Conservation (phyloP, 2,888 invertebrate species). For the Drosophila merina region DNA sequence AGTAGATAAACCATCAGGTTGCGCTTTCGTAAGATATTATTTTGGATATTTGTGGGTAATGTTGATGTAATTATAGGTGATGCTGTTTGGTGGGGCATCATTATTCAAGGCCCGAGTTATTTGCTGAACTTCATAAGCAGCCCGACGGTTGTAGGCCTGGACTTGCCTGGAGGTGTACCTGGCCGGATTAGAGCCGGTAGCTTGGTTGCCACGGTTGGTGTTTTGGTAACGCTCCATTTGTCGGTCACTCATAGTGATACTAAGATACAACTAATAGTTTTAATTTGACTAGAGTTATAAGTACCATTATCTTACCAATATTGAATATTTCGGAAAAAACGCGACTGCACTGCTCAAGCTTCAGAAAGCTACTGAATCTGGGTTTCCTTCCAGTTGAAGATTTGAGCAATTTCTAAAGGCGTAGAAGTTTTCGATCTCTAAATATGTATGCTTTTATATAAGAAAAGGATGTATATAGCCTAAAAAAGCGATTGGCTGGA, state of each 20-base stretch:
- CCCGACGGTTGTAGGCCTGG: constrained; percentile 20
- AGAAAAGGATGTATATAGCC: too few relatives aligned
- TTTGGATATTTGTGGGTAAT: constrained; percentile 17
- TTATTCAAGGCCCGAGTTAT: constrained; percentile 12
- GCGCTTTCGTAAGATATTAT: not conserved
- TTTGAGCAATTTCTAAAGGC: not conserved
- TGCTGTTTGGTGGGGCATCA: constrained; percentile 6
- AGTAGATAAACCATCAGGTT: constrained; percentile 1
- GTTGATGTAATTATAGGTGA: constrained; percentile 12
- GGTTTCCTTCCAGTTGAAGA: not conserved
- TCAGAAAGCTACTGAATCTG: constrained; percentile 8
- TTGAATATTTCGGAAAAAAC: not conserved
- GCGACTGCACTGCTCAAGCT: constrained; percentile 15
- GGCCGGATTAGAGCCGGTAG: constrained; percentile 2
- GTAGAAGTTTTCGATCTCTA: too few relatives aligned
- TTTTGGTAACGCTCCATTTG: constrained; percentile 5
- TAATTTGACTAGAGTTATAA: not conserved
- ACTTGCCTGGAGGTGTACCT: constrained; percentile 8
- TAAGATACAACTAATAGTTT: not conserved
- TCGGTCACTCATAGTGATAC: constrained; percentile 13
- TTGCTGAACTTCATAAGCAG: constrained; percentile 13
- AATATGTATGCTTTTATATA: too few relatives aligned
- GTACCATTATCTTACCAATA: not conserved
- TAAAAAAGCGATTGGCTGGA: too few relatives aligned
- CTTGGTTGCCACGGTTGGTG: constrained; percentile 12